Evolutionary conservation across 2,797 vertebrate species (phyloP).

Genomic region (Borostomias antarcticus): DNA sequence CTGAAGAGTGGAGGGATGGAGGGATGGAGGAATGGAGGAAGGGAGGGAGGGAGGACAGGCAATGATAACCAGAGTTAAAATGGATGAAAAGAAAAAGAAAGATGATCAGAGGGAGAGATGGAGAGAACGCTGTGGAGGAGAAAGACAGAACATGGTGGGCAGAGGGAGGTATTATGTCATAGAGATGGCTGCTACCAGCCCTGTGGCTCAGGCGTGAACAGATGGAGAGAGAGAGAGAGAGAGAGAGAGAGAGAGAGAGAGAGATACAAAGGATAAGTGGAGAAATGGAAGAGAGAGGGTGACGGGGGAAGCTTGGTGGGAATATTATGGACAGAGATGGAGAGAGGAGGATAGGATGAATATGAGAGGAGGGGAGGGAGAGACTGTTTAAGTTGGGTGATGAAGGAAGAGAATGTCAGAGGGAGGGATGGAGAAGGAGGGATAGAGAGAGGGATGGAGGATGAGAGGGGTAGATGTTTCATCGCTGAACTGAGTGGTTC

Average conservation of each 20-base stretch:
- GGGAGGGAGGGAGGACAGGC: conserved; percentile 21
- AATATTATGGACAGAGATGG: conserved; percentile 23
- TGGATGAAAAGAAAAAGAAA: too few relatives aligned
- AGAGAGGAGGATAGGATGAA: conserved; percentile 5
- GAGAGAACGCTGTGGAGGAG: conserved; percentile 8
- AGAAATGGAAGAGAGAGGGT: not conserved
- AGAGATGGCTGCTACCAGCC: conserved; percentile 35
- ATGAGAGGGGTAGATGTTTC: not conserved
- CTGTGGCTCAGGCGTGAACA: conserved; percentile 43
- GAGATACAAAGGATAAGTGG: not conserved
- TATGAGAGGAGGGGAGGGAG: conserved; percentile 24
- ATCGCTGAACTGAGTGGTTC: not conserved
- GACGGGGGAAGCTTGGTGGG: conserved; percentile 22
- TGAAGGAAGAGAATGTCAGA: not conserved
- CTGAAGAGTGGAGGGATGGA: not conserved
- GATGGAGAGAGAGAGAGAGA: conserved; percentile 37
- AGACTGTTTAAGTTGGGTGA: not conserved
- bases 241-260: conserved; percentile 13
- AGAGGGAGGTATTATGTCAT: conserved; percentile 53
- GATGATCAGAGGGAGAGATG: conserved; percentile 17
- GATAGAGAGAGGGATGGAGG: not conserved
- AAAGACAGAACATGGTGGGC: conserved; percentile 10
- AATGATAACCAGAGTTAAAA: not conserved
- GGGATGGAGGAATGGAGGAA: not conserved
- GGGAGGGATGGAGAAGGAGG: not conserved